Conservation (phyloP, 2,888 invertebrate species). For the Eubasilissa splendida region DNA sequence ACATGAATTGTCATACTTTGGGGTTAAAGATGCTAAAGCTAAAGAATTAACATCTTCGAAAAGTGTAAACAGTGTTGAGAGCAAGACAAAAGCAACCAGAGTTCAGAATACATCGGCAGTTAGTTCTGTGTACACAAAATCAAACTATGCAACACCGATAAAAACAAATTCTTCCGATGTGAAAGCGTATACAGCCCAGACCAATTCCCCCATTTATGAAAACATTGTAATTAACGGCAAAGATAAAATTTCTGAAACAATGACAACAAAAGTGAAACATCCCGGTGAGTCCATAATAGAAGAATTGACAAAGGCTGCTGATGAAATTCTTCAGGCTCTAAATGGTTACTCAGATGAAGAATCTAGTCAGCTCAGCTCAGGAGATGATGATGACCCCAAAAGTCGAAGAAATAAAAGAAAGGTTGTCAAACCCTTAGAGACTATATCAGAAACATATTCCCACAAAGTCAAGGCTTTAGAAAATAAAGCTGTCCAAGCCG, state of each 20-base stretch:
- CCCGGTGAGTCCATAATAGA: conserved; percentile 64
- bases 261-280: conserved; percentile 47
- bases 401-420: conserved; percentile 59
- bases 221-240: conserved; percentile 43
- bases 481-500: conserved; percentile 58
- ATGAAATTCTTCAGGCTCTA: conserved; percentile 69
- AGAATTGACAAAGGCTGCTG: conserved; percentile 70
- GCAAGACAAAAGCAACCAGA: conserved; percentile 14
- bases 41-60: conserved; percentile 8
- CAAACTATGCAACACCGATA: conserved; percentile 22
- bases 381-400: conserved; percentile 60
- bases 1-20: conserved; percentile 76
- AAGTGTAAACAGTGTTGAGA: neutral
- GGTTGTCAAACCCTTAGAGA: conserved; percentile 62
- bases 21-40: conserved; percentile 61
- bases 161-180: conserved; percentile 8
- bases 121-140: neutral
- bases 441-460: conserved; percentile 66
- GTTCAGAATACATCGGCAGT: conserved; percentile 4
- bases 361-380: conserved; percentile 62
- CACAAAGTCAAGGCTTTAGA: conserved; percentile 60
- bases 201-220: conserved; percentile 49
- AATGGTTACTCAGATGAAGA: conserved; percentile 69
- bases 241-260: conserved; percentile 12
- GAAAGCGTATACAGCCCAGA: neutral